Evolutionary conservation across 2,888 invertebrate species (phyloP).

Genomic region (Sacculina carcini): DNA sequence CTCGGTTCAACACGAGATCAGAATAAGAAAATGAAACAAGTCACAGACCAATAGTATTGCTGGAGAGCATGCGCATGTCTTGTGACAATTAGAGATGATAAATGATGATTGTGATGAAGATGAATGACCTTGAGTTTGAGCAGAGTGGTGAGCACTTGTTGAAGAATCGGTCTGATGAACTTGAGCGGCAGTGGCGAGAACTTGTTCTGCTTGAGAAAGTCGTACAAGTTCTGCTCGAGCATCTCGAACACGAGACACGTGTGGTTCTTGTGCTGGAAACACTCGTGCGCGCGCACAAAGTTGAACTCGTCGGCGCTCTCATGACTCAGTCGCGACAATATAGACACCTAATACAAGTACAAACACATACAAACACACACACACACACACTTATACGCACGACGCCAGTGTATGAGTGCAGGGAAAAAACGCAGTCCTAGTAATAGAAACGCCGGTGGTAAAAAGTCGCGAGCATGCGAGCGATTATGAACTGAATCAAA

Average conservation of each 20-base stretch:
- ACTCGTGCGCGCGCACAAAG: constrained; percentile 98
- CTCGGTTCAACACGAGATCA: background rate
- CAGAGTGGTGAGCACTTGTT: constrained; percentile 70
- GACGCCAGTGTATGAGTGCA: background rate
- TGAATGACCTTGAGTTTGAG: constrained; percentile 47
- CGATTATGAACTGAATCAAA: too few species aligned
- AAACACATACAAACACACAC: too few species aligned
- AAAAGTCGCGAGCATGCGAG: too few species aligned
- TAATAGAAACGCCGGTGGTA: too few species aligned
- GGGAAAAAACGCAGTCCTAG: background rate
- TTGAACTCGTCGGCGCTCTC: constrained; percentile 99
- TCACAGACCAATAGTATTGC: background rate
- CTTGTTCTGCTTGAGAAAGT: constrained; percentile 98
- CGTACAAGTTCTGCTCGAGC: constrained; percentile 98
- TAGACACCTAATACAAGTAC: constrained; percentile 36
- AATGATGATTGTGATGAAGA: background rate
- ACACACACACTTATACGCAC: too few species aligned
- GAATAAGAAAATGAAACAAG: background rate
- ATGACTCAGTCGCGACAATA: constrained; percentile 70
- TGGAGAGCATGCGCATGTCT: background rate
- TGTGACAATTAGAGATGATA: background rate
- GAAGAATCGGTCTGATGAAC: constrained; percentile 92
- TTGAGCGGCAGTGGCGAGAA: constrained; percentile 95
- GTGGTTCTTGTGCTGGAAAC: constrained; percentile 98
- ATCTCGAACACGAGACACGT: constrained; percentile 99